Percentiles rank a stretch among this genome's conserved stretches.
phyloP scores from a whole-genome alignment of 2,888 invertebrate genomes.

The Chrysolina americana region DNA sequence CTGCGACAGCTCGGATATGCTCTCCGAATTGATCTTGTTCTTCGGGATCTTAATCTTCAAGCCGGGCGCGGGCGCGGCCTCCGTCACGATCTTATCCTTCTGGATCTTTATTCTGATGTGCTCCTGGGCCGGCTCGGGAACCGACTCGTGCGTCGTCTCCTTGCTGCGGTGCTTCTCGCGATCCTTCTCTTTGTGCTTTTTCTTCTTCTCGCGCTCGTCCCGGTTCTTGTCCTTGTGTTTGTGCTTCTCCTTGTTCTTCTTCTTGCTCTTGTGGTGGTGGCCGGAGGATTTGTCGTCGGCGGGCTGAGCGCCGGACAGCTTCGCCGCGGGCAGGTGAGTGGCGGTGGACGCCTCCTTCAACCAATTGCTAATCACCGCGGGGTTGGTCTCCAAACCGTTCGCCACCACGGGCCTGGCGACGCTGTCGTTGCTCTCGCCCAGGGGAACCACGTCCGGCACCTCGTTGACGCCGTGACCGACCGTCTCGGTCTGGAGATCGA shows the following conservation, averaged over 20 bases:
- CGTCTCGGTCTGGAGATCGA: slow-evolving; percentile 21
- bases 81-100: slow-evolving; percentile 57
- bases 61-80: slow-evolving; percentile 65
- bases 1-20: slow-evolving; percentile 63
- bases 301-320: slow-evolving; percentile 50
- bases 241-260: slow-evolving; percentile 85
- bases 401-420: slow-evolving; percentile 62
- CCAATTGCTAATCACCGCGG: slow-evolving; percentile 79
- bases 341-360: slow-evolving; percentile 73
- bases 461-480: slow-evolving; percentile 24
- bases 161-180: slow-evolving; percentile 74
- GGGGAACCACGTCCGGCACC: slow-evolving; percentile 69
- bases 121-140: slow-evolving; percentile 63
- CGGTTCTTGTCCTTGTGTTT: slow-evolving; percentile 83
- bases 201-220: slow-evolving; percentile 80
- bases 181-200: slow-evolving; percentile 83
- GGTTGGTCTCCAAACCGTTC: slow-evolving; percentile 82
- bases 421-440: not conserved
- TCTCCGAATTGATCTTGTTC: slow-evolving; percentile 77
- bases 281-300: slow-evolving; percentile 38
- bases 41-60: slow-evolving; percentile 88
- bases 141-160: slow-evolving; percentile 69
- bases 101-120: slow-evolving; percentile 72
- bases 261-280: slow-evolving; percentile 69
- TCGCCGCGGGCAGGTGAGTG: slow-evolving; percentile 61